A percentile compares a stretch with the other conserved stretches of the same genome.
phyloP scores from a whole-genome alignment of 2,113 vertebrate species.

The Rhegmatorhina hoffmannsi region DNA sequence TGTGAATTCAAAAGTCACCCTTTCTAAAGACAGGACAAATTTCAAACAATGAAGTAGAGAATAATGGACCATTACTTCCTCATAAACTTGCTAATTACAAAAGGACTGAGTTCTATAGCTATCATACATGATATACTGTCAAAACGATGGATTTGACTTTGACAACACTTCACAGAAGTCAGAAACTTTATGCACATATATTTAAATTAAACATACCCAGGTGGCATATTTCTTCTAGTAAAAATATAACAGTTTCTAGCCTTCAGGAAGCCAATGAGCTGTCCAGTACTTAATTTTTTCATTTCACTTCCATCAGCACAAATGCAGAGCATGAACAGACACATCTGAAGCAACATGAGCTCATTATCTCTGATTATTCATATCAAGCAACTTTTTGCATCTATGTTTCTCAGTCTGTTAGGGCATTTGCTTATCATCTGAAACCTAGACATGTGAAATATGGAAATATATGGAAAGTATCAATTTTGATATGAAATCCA shows the following conservation, averaged over 20 bases:
- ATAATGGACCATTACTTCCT: conserved; percentile 54
- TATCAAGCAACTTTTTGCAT: neutral
- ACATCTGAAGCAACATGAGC: neutral
- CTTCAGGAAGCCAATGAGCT: neutral
- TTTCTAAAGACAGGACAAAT: conserved; percentile 43
- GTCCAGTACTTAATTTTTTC: neutral
- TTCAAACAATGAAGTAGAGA: conserved; percentile 17
- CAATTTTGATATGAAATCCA: neutral
- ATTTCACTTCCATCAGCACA: neutral
- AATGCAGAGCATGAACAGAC: neutral
- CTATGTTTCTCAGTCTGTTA: neutral
- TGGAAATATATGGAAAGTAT: neutral
- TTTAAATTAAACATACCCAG: neutral
- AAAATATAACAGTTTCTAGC: neutral
- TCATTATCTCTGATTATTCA: neutral
- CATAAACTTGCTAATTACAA: conserved; percentile 63
- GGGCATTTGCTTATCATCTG: neutral
- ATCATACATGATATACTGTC: conserved; percentile 1
- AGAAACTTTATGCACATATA: neutral
- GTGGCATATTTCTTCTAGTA: neutral
- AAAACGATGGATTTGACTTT: conserved; percentile 41
- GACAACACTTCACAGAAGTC: neutral
- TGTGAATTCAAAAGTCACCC: neutral
- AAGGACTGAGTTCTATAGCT: conserved; percentile 25
- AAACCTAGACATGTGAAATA: neutral